Evolutionary conservation across 2,113 vertebrate species (phyloP), one percentile per base, ranked within the genome.

Genomic region (Pseudorhombus dupliciocellatus): DNA sequence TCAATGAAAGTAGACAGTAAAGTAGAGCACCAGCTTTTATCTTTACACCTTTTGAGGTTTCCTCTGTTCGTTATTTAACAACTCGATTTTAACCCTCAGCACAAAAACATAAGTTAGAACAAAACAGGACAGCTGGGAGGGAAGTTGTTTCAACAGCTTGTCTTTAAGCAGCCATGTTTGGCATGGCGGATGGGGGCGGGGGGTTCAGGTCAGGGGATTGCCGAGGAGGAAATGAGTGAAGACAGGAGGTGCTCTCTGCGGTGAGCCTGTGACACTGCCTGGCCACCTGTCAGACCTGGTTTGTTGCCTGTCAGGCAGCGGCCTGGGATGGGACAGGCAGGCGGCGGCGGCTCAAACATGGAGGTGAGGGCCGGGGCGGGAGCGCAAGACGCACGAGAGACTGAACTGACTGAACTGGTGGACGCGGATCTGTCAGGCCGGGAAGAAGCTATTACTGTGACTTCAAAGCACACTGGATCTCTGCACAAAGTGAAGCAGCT

Each of bases 221-320:
- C 66, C 50, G 57, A 78, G 70, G 67, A 87, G 80, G 87, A 89
- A 88, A 91, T 85, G 79, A 92, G 80, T 65, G 81, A 81, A 90
- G 91, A 92, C 88, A 91, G 84, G 60, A 64, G 5, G 52, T 74
- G 84, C 73, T 85, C 87, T 90, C 83, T 84, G 86, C 37, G 69
- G 83, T 85, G 77, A 92, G 87, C 78, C 83, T 21, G 85, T 85
- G 89, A 91, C 90, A 84, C 87, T 10, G 79, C 66, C 77, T 68
- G 85, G 70, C 86, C 85, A 82, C 83, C 86, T 90, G 89, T 90
- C 90, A 90, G 79, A 67, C 28, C 71, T 5, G 28, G 86, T 92
- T 90, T 85, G 86, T 84, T 70, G 78, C 72, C 70, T 91, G 86
- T 90, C 89, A 89, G 60, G 46, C 77, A 74, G 84, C 72, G 77